Conservation (phyloP, 2,113 vertebrate species). For the Fregetta grallaria region DNA sequence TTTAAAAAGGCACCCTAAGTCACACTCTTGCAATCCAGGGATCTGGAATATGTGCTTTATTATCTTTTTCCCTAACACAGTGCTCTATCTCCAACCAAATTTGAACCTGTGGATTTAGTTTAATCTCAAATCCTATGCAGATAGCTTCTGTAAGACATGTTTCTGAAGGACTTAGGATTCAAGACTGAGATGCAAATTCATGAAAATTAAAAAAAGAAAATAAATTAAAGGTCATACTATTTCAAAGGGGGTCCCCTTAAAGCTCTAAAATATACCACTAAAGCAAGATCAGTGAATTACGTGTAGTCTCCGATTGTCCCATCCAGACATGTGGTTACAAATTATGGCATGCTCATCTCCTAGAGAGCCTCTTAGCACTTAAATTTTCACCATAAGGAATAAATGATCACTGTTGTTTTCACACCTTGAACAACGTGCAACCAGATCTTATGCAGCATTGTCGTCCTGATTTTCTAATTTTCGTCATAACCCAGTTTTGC, state of each 20-base stretch:
- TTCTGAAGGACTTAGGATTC: not conserved
- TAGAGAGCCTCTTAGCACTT: not conserved
- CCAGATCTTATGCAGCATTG: not conserved
- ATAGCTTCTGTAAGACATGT: not conserved
- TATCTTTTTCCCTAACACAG: not conserved
- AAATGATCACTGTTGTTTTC: not conserved
- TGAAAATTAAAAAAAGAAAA: not conserved
- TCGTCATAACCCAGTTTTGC: not conserved
- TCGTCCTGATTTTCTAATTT: not conserved
- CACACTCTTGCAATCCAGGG: not conserved
- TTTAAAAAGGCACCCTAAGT: not conserved
- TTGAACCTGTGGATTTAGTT: not conserved
- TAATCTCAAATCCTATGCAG: not conserved
- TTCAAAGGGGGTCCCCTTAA: not conserved
- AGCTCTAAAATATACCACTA: not conserved
- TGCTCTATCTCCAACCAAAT: not conserved
- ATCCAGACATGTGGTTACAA: not conserved
- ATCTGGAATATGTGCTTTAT: not conserved
- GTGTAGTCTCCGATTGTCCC: not conserved
- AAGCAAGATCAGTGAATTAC: not conserved
- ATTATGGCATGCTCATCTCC: not conserved
- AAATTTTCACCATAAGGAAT: not conserved
- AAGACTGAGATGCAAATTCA: not conserved
- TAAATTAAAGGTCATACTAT: not conserved
- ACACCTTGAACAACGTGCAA: not conserved